phyloP scores from a whole-genome alignment of 2,888 invertebrate genomes.

The Pristionchus mayeri region DNA sequence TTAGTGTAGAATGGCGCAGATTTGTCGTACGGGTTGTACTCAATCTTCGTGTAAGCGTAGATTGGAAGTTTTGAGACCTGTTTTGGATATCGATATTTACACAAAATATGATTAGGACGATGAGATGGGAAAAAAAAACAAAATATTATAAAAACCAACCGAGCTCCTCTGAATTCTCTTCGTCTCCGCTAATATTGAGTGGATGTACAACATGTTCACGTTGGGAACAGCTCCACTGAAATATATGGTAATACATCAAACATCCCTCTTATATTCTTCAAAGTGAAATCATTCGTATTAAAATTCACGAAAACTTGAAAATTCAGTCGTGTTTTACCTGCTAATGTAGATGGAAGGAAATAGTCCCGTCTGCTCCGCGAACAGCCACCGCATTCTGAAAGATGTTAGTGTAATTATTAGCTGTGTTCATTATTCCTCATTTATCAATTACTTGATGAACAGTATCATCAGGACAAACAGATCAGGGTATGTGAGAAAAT shows the following conservation, averaged over 20 bases:
- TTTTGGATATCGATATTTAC: neutral
- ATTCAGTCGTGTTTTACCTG: neutral
- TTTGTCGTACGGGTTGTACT: slow-evolving; percentile 24
- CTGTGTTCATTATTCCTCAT: too few relatives aligned
- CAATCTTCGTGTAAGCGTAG: slow-evolving; percentile 37
- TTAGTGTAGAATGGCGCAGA: slow-evolving; percentile 11
- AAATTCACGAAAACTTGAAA: neutral
- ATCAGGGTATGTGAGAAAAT: too few relatives aligned
- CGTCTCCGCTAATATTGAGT: slow-evolving; percentile 1
- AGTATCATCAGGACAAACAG: too few relatives aligned
- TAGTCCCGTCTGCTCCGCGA: slow-evolving; percentile 11
- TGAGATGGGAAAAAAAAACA: too few relatives aligned
- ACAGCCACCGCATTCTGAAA: slow-evolving; percentile 40
- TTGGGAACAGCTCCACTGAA: neutral
- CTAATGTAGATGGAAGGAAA: slow-evolving; percentile 37
- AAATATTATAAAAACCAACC: neutral
- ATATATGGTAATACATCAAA: too few relatives aligned
- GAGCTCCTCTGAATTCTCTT: neutral
- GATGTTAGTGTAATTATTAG: neutral
- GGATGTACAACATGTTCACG: slow-evolving; percentile 23
- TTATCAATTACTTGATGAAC: too few relatives aligned
- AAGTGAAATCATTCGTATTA: too few relatives aligned
- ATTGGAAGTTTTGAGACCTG: neutral
- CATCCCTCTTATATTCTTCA: too few relatives aligned
- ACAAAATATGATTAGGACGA: too few relatives aligned